These are phyloP conservation scores for Pediacus dermestoides DNA, from an alignment of 2,888 invertebrate genomes.

Conservation along the genomic window DNA sequence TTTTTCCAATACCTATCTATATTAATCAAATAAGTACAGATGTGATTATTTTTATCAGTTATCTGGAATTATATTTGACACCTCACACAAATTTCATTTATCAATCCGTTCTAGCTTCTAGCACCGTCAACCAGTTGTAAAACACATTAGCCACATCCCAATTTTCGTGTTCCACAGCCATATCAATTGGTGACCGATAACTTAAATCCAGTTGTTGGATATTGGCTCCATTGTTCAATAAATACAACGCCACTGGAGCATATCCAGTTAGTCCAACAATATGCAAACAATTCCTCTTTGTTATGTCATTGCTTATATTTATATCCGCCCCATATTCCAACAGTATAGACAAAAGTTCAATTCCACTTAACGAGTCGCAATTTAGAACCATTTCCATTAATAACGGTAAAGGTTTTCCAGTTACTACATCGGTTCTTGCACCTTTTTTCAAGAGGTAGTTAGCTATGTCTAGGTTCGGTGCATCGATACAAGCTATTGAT, in stretches of 20 bases:
- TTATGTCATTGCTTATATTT: background rate
- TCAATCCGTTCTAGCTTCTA: too few relatives aligned
- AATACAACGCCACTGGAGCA: background rate
- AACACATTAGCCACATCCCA: background rate
- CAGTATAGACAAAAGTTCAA: background rate
- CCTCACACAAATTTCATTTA: too few relatives aligned
- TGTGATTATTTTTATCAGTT: too few relatives aligned
- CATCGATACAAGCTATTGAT: background rate
- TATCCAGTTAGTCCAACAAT: background rate
- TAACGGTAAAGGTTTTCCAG: background rate
- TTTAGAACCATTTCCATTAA: background rate
- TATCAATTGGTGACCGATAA: background rate
- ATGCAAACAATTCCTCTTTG: conserved; percentile 1
- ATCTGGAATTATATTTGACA: too few relatives aligned
- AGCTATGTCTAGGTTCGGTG: background rate
- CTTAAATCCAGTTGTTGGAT: background rate
- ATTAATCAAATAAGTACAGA: too few relatives aligned
- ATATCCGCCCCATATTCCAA: background rate
- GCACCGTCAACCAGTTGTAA: too few relatives aligned
- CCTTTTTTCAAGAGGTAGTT: conserved; percentile 1
- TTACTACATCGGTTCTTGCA: background rate
- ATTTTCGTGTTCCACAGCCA: background rate
- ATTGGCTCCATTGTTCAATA: conserved; percentile 1
- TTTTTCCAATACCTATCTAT: too few relatives aligned
- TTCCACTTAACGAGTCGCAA: background rate